A percentile compares a stretch with the other conserved stretches of the same genome.
These are phyloP conservation scores for Eulithis prunata DNA, from an alignment of 2,888 invertebrate genomes.

Conservation along the genomic window DNA sequence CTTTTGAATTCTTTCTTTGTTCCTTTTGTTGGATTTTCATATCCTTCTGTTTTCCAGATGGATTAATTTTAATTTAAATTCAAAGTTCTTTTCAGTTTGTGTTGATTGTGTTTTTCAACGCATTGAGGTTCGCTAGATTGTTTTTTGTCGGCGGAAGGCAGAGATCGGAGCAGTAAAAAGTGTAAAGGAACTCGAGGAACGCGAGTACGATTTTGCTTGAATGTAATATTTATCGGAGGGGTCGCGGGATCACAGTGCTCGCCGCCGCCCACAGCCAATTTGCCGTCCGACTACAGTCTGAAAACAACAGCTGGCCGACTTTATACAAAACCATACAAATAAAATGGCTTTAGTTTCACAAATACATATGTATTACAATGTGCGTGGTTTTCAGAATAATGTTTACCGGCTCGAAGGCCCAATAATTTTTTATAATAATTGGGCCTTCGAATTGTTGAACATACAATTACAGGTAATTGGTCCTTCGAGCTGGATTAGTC, in stretches of 20 bases:
- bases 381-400: neutral
- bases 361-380: neutral
- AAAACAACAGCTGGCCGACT: conserved; percentile 29
- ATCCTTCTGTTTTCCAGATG: conserved; percentile 76
- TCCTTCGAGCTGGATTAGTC: conserved; percentile 4
- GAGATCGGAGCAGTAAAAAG: conserved; percentile 26
- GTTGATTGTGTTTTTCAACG: conserved; percentile 43
- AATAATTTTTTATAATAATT: too few relatives aligned
- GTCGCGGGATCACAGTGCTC: conserved; percentile 70
- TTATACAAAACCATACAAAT: conserved; percentile 5
- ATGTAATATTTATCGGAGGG: conserved; percentile 74
- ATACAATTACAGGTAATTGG: neutral
- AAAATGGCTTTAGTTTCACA: neutral
- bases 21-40: conserved; percentile 74
- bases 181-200: conserved; percentile 40
- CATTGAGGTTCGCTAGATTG: conserved; percentile 37
- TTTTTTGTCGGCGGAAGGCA: conserved; percentile 41
- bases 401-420: too few relatives aligned
- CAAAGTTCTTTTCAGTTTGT: conserved; percentile 56
- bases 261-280: conserved; percentile 78
- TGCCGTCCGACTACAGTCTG: conserved; percentile 54
- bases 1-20: conserved; percentile 69
- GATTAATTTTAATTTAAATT: conserved; percentile 77
- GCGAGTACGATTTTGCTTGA: conserved; percentile 51
- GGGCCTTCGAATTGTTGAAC: too few relatives aligned